Base-by-base conservation (phyloP, 2,113 vertebrate genomes). In the Petromus typicus region DNA sequence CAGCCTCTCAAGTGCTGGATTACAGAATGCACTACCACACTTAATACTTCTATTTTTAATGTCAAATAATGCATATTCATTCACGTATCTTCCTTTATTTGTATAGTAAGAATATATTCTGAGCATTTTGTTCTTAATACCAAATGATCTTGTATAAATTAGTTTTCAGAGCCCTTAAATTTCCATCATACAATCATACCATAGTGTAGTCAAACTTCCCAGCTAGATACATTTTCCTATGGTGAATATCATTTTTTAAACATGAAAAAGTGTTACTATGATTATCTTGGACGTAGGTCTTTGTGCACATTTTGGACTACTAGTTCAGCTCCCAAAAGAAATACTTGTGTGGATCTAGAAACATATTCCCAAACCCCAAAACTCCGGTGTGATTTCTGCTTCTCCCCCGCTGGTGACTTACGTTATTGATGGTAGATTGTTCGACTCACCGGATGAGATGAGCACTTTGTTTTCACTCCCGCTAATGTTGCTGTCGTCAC, bases 361-460 rank as follows among this genome's bases (percentile, higher is more conserved):
- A 59, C 37, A 4, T 20, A 78, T 66, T 84, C 37, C 34, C 78
- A 59, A 63, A 63, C 48, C 59, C 78, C 86, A 71, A 69, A 22
- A 56, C 30, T 45, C 37, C 78, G 9, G 16, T 7, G 3, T 9
- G 20, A 2, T 8, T 66, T 22, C 81, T 18, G 9, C 4, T 51
- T 73, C 69, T 43, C 25, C 43, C 23, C 0, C 7, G 5, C 22
- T 17, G 0, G 17, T 5, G 54, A 82, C 23, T 45, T 3, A 0
- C 16, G 34, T n/a, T 66, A 37, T 8, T 79, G 25, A 48, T 7
- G 66, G 54, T 16, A n/a, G 18, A 51, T 7, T 32, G 23, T 34
- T 64, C 43, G 20, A 0, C 30, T 45, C 75, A 85, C 64, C 76
- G 30, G n/a, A 32, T 0, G 23, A 76, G n/a, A 27, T 2, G 0